Evolutionary conservation across 2,888 invertebrate species (phyloP).

Genomic region (Chymomyza amoena): DNA sequence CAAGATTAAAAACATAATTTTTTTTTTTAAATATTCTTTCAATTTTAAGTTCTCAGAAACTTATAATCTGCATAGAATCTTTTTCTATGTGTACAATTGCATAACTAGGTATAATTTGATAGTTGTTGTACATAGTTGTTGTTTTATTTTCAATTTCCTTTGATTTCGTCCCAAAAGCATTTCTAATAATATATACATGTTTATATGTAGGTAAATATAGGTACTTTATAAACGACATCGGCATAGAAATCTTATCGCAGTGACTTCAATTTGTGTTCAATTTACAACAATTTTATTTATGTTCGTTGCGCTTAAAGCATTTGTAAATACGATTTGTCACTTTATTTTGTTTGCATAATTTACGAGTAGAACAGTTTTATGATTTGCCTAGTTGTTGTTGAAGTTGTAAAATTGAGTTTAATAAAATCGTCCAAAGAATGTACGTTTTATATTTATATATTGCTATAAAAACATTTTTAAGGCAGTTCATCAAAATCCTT

Average conservation of each 20-base stretch:
- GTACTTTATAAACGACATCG: background rate
- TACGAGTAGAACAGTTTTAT: conserved; percentile 5
- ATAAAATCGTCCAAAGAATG: background rate
- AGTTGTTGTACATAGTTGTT: conserved; percentile 35
- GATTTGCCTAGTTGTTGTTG: conserved; percentile 15
- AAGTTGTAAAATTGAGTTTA: conserved; percentile 23
- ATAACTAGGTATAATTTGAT: conserved; percentile 43
- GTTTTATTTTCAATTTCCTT: conserved; percentile 59
- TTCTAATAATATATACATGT: background rate
- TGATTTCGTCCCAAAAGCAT: conserved; percentile 48
- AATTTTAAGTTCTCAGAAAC: too few relatives aligned
- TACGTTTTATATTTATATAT: too few relatives aligned
- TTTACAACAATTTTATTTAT: conserved; percentile 68
- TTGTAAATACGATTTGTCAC: conserved; percentile 57
- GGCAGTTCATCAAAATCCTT: too few relatives aligned
- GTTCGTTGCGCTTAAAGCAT: conserved; percentile 28
- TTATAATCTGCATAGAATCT: too few relatives aligned
- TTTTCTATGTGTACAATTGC: background rate
- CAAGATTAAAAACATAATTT: too few relatives aligned
- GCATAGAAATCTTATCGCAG: conserved; percentile 41
- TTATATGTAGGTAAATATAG: background rate
- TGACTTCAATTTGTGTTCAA: conserved; percentile 71
- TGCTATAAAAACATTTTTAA: too few relatives aligned
- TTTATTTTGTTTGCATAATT: conserved; percentile 58
- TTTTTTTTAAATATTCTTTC: too few relatives aligned